These are phyloP conservation scores for Diuraphis noxia DNA, from an alignment of 1,140 invertebrate genomes.

Conservation along the genomic window DNA sequence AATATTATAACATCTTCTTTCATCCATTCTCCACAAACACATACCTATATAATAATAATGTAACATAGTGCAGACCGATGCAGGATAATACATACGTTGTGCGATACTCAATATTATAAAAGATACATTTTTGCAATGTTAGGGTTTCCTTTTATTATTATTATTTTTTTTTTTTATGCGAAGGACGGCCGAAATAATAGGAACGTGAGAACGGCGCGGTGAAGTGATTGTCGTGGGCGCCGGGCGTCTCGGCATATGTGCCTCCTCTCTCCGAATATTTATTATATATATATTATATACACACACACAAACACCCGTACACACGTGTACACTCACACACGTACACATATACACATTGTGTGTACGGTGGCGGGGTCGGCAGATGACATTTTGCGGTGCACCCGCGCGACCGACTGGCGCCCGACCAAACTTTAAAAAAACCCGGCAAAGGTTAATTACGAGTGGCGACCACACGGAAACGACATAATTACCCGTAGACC, in stretches of 20 bases:
- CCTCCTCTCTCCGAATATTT: neutral
- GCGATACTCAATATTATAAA: neutral
- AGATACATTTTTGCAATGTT: neutral
- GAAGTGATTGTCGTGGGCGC: slow-evolving; percentile 42
- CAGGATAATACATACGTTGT: neutral
- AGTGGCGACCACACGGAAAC: slow-evolving; percentile 35
- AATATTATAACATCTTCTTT: neutral
- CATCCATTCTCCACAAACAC: too few relatives aligned
- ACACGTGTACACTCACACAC: too few relatives aligned
- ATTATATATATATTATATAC: slow-evolving; percentile 21
- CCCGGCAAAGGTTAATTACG: slow-evolving; percentile 50
- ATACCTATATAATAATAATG: neutral
- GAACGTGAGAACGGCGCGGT: slow-evolving; percentile 41
- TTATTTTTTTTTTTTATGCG: neutral
- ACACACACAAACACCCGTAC: neutral
- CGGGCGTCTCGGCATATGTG: slow-evolving; percentile 25
- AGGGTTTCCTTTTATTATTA: neutral
- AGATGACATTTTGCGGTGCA: slow-evolving; percentile 54
- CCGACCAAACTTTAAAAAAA: slow-evolving; percentile 46
- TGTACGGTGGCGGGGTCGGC: slow-evolving; percentile 29
- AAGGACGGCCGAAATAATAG: slow-evolving; percentile 37
- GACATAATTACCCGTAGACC: slow-evolving; percentile 35
- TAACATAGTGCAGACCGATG: neutral
- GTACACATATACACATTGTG: neutral
- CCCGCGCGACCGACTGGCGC: slow-evolving; percentile 50